phyloP scores from a whole-genome alignment of 2,113 vertebrate species.

The Loxodonta africana region DNA sequence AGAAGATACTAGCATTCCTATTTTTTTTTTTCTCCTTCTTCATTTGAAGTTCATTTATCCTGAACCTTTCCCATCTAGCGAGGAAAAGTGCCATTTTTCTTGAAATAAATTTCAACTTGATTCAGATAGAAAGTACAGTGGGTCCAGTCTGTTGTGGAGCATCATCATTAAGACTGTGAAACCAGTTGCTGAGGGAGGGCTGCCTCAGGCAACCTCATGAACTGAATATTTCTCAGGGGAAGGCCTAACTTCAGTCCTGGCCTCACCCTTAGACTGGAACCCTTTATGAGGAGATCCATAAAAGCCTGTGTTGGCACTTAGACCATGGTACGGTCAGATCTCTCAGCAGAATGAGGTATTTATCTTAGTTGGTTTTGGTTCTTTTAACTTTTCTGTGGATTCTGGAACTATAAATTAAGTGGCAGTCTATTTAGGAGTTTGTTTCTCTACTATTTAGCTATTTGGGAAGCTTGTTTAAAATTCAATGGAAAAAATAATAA shows the following conservation, averaged over 20 bases:
- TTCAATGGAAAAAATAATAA: neutral
- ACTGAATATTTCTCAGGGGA: neutral
- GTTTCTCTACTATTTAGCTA: neutral
- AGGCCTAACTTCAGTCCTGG: neutral
- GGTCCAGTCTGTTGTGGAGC: neutral
- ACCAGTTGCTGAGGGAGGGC: neutral
- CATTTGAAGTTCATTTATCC: neutral
- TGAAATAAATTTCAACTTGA: neutral
- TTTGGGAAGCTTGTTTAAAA: neutral
- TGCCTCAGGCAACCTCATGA: neutral
- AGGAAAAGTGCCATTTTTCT: neutral
- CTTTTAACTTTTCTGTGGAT: neutral
- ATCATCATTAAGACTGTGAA: neutral
- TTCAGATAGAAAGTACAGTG: neutral
- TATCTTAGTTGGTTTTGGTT: neutral
- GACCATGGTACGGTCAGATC: too few species aligned
- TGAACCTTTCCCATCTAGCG: neutral
- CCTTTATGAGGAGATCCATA: neutral
- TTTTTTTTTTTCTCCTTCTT: neutral
- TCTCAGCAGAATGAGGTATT: neutral
- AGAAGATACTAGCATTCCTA: neutral
- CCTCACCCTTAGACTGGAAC: neutral
- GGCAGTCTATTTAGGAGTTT: neutral
- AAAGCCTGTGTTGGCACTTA: neutral
- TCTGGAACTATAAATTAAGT: neutral